phyloP scores from a whole-genome alignment of 2,888 invertebrate genomes.

The Beris morrisii region DNA sequence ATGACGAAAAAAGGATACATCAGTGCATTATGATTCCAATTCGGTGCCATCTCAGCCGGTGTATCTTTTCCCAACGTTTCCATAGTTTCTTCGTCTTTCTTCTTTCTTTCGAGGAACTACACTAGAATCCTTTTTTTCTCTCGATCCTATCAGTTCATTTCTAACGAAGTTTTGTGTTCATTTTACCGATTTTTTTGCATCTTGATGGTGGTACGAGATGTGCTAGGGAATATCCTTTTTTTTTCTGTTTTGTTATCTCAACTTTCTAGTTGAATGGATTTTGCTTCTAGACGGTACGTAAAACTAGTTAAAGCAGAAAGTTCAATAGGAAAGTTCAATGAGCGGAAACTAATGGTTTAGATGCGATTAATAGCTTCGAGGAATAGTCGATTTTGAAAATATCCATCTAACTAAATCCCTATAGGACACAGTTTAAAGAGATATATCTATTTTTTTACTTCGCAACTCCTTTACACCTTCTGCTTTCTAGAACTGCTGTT shows the following conservation, averaged over 20 bases:
- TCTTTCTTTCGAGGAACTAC: neutral
- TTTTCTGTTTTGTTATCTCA: conserved; percentile 14
- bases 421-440: too few relatives aligned
- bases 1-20: too few relatives aligned
- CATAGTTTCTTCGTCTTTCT: neutral
- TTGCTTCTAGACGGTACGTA: neutral
- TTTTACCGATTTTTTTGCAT: neutral
- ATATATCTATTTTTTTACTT: too few relatives aligned
- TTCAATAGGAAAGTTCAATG: too few relatives aligned
- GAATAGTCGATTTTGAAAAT: too few relatives aligned
- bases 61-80: neutral
- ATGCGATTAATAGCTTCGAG: too few relatives aligned
- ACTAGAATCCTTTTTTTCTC: neutral
- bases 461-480: too few relatives aligned
- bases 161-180: conserved; percentile 7
- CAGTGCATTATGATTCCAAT: neutral
- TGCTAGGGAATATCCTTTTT: neutral
- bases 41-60: neutral
- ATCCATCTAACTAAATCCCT: too few relatives aligned
- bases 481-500: too few relatives aligned
- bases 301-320: too few relatives aligned
- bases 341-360: too few relatives aligned
- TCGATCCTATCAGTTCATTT: conserved; percentile 19
- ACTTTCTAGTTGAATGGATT: conserved; percentile 17
- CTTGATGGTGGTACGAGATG: too few relatives aligned